Evolutionary conservation across 1,140 invertebrate genomes (phyloP).

Genomic region (Drosophila nannoptera): DNA sequence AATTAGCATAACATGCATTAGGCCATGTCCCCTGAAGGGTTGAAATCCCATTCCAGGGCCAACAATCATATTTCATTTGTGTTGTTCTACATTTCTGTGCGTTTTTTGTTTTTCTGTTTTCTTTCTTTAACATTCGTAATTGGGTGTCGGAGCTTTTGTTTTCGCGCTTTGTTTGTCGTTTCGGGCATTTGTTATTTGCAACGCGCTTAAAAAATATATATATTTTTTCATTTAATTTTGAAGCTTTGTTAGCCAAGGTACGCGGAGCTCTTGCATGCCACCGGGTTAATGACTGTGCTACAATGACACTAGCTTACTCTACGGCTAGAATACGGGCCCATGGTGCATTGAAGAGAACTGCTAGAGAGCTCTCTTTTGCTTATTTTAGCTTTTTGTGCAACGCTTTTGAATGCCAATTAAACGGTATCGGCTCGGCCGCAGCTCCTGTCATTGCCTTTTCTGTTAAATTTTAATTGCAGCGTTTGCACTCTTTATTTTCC

Average conservation of each 20-base stretch:
- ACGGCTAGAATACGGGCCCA: too few species aligned
- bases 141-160: conserved; percentile 48
- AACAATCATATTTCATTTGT: conserved; percentile 42
- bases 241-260: background rate
- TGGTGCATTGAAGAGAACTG: too few species aligned
- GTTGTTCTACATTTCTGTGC: conserved; percentile 21
- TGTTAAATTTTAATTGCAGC: conserved; percentile 7
- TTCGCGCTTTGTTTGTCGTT: conserved; percentile 24
- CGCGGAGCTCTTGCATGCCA: conserved; percentile 4
- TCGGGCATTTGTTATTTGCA: conserved; percentile 31
- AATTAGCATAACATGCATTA: conserved; percentile 70
- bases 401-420: too few species aligned
- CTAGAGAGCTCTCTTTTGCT: too few species aligned
- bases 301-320: conserved; percentile 2
- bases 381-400: too few species aligned
- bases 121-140: conserved; percentile 48
- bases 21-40: background rate
- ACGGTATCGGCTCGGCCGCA: background rate
- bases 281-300: background rate
- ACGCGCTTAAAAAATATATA: conserved; percentile 10
- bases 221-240: conserved; percentile 5
- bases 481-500: conserved; percentile 9
- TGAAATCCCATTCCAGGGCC: conserved; percentile 12
- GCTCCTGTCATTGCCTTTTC: conserved; percentile 1
- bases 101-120: conserved; percentile 30